A percentile compares a stretch with the other conserved stretches of the same genome.
phyloP scores from a whole-genome alignment of 2,113 vertebrate species.

The Prunella himalayana region DNA sequence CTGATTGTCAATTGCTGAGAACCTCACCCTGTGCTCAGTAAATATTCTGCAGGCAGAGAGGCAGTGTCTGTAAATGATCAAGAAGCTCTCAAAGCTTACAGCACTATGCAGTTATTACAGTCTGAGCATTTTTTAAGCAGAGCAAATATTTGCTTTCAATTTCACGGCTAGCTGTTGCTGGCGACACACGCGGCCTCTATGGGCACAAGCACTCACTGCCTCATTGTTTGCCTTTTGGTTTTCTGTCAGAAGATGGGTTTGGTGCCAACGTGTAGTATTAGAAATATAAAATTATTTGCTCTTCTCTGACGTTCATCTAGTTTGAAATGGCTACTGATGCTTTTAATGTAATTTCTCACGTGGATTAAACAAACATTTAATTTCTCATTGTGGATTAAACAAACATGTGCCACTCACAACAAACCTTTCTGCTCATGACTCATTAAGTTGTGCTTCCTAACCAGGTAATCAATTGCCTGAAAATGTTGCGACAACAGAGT shows the following conservation, averaged over 20 bases:
- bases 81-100: neutral
- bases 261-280: neutral
- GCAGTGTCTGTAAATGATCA: neutral
- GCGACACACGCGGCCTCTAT: fast-evolving
- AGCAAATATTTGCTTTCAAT: conserved; percentile 57
- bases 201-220: neutral
- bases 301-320: neutral
- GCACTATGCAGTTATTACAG: neutral
- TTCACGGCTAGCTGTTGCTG: neutral
- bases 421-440: conserved; percentile 28
- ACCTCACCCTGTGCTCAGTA: neutral
- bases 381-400: conserved; percentile 5
- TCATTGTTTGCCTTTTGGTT: conserved; percentile 40
- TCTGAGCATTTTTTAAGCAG: conserved; percentile 30
- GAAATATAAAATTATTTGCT: conserved; percentile 15
- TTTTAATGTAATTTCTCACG: conserved; percentile 19
- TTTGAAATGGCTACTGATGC: conserved; percentile 19
- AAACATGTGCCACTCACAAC: neutral
- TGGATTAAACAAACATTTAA: conserved; percentile 37
- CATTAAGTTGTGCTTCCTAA: conserved; percentile 47
- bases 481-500: neutral
- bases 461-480: conserved; percentile 53
- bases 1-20: neutral
- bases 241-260: neutral
- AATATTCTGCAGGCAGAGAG: neutral